phyloP scores from a whole-genome alignment of 2,888 invertebrate genomes.

The Eubasilissa splendida region DNA sequence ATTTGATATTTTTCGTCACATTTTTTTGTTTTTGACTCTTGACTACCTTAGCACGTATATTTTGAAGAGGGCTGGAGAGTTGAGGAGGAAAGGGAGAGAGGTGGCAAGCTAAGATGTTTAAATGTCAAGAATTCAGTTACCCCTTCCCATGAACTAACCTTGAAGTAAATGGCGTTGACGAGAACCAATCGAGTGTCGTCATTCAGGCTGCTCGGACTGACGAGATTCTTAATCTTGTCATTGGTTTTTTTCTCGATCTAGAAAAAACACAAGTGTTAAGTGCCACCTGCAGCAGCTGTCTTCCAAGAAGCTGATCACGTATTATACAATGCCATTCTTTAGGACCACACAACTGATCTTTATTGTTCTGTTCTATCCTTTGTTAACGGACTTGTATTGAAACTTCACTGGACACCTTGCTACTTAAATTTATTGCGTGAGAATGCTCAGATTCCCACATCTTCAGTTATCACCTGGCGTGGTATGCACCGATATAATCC shows the following conservation, averaged over 20 bases:
- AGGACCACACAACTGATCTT: too few relatives aligned
- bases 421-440: too few relatives aligned
- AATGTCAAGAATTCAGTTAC: not conserved
- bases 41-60: not conserved
- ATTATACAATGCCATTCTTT: too few relatives aligned
- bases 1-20: not conserved
- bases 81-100: not conserved
- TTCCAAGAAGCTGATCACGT: not conserved
- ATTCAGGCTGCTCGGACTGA: constrained; percentile 74
- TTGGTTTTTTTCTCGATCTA: constrained; percentile 82
- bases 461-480: too few relatives aligned
- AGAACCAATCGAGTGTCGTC: constrained; percentile 78
- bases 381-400: too few relatives aligned
- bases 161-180: constrained; percentile 88
- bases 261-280: constrained; percentile 49
- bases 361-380: too few relatives aligned
- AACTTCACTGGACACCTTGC: too few relatives aligned
- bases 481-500: too few relatives aligned
- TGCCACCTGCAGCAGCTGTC: not conserved
- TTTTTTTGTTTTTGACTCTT: not conserved
- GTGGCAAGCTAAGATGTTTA: not conserved
- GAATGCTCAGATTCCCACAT: too few relatives aligned
- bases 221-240: constrained; percentile 84
- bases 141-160: constrained; percentile 69
- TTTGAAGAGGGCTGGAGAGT: not conserved